These are phyloP conservation scores for Phlogophora meticulosa DNA, from an alignment of 2,888 invertebrate genomes.

Conservation along the genomic window DNA sequence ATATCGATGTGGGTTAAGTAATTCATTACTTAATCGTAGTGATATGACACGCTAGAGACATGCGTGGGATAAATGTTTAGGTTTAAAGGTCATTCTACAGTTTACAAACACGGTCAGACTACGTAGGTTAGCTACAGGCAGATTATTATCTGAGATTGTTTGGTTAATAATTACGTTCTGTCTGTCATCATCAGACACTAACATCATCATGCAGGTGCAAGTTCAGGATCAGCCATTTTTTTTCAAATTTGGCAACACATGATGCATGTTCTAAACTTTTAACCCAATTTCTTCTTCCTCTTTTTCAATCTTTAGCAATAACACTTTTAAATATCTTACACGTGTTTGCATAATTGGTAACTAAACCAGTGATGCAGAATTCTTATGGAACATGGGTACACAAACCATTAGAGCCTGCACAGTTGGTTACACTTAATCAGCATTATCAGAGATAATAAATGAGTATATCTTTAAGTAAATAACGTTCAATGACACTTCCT, in stretches of 20 bases:
- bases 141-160: conserved; percentile 9
- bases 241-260: neutral
- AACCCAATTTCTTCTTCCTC: neutral
- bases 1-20: conserved; percentile 40
- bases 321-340: neutral
- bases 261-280: neutral
- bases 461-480: conserved; percentile 69
- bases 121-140: conserved; percentile 19
- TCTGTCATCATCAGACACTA: neutral
- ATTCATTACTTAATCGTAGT: conserved; percentile 40
- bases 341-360: conserved; percentile 1
- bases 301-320: no score
- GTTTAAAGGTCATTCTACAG: conserved; percentile 41
- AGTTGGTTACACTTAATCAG: conserved; percentile 51
- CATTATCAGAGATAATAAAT: conserved; percentile 62
- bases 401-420: conserved; percentile 14
- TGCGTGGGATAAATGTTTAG: conserved; percentile 44
- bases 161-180: neutral
- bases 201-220: neutral
- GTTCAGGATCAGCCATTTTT: neutral
- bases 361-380: conserved; percentile 5
- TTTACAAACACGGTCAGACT: conserved; percentile 29
- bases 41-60: conserved; percentile 42
- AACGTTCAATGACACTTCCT: conserved; percentile 76
- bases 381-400: conserved; percentile 1